Conservation (phyloP, 2,113 vertebrate genomes). For the Junco hyemalis region DNA sequence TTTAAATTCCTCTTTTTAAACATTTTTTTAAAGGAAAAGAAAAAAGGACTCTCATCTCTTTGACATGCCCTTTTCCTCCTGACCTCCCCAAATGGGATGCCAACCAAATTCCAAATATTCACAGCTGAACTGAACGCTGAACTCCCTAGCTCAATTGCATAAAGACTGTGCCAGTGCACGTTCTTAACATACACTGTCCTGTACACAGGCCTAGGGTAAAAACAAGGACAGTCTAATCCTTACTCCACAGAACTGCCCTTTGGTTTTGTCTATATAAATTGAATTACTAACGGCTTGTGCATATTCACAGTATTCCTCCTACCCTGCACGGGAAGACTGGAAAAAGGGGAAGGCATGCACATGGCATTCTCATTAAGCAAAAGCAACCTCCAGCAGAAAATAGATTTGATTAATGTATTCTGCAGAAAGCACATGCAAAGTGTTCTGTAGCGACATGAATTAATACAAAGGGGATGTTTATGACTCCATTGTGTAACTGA, state of each 20-base stretch:
- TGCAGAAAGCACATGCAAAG: neutral
- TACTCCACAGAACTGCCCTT: neutral
- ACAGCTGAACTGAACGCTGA: neutral
- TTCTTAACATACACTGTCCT: neutral
- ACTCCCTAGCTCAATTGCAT: neutral
- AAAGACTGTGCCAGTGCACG: neutral
- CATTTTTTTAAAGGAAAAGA: neutral
- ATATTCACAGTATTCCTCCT: neutral
- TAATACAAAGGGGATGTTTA: neutral
- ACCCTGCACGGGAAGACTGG: neutral
- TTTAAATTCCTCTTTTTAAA: neutral
- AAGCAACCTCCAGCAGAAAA: conserved; percentile 5
- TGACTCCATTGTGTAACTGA: neutral
- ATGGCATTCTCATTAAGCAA: neutral
- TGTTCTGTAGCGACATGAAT: neutral
- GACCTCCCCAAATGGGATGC: neutral
- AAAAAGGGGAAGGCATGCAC: neutral
- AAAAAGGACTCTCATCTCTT: neutral
- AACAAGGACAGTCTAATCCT: neutral
- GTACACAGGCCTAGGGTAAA: neutral
- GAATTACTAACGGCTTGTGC: neutral
- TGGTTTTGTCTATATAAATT: neutral
- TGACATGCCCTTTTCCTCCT: neutral
- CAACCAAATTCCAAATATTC: neutral
- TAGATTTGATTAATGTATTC: neutral